Evolutionary conservation across 2,113 vertebrate species (phyloP), one percentile per base, ranked within the genome.

Genomic region (Scomber japonicus): DNA sequence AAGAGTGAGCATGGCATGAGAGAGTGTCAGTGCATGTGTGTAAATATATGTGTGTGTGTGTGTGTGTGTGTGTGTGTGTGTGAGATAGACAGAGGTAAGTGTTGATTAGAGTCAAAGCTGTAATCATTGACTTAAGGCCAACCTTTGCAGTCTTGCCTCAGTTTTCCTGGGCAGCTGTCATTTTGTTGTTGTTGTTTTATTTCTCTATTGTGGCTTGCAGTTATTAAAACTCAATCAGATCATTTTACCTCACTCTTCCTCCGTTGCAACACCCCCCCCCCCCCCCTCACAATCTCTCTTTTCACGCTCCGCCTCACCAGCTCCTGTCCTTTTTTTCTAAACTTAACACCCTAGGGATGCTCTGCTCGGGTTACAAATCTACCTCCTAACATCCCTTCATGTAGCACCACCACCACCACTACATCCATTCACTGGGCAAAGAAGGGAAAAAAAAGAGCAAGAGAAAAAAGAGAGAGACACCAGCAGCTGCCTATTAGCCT

Each of bases 341-440:
- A 84, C 77, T 50, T 77, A 77, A 84, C 74, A 79, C 86, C 82
- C 78, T 3, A 10, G 74, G 77, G 89, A 89, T 56, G 57, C 64
- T 66, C 80, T 85, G 48, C 88, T 93, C 83, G 0, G 78, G 78
- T 93, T 91, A 79, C 88, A 82, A 81, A 84, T 76, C 78, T 71
- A 57, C 69, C 57, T 66, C 60, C 67, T 66, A 31, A 57, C 59
- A 13, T 46, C 69, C 44, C 77, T 78, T 59, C n/a, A 69, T 66
- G 79, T 49, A 66, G 75, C 71, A 59, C 55, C 69, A 51, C 60
- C 51, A 50, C 81, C 44, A 63, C 65, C 66, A 57, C 83, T 48
- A 50, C 75, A 72, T 49, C 75, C 70, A 63, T 53, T 75, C 68
- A 56, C 16, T 53, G n/a, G 40, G 46, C 1, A 16, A 57, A 11